These are phyloP conservation scores for Porites divaricata DNA, from an alignment of 92 coral and sea anemone species.

Conservation along the genomic window DNA sequence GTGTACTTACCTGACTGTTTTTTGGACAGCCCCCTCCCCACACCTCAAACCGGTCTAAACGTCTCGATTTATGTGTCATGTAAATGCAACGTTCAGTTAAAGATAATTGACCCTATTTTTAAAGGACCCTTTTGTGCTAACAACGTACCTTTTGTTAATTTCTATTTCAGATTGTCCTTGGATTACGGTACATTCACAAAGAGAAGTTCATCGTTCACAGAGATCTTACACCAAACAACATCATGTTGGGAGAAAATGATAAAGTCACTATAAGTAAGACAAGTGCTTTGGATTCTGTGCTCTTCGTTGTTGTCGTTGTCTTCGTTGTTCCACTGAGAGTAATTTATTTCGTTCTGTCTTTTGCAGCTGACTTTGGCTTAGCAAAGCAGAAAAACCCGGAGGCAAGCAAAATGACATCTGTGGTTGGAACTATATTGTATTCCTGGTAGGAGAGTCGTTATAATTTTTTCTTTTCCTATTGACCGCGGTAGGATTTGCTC, in stretches of 20 bases:
- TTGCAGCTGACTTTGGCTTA: slow-evolving; percentile 95
- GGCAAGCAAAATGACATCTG: slow-evolving; percentile 97
- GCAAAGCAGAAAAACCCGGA: slow-evolving; percentile 98
- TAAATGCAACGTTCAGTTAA: no score
- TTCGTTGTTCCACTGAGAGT: no score
- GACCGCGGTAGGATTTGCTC: neutral
- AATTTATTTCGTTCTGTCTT: neutral
- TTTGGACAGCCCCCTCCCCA: no score
- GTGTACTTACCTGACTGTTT: no score
- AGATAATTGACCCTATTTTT: no score
- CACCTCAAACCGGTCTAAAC: no score
- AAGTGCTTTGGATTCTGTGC: neutral
- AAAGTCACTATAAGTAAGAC: slow-evolving; percentile 98
- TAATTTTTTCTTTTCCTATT: neutral
- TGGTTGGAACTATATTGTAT: slow-evolving; percentile 96
- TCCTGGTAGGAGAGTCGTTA: slow-evolving; percentile 74
- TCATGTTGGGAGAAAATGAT: slow-evolving; percentile 98
- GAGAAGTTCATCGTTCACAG: slow-evolving; percentile 97
- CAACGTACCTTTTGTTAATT: neutral
- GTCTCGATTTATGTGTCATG: no score
- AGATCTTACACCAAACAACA: slow-evolving; percentile 98
- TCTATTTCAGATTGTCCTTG: slow-evolving; percentile 82
- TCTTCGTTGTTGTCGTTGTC: neutral
- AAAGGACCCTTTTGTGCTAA: no score
- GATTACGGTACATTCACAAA: slow-evolving; percentile 95